Evolutionary conservation across 2,113 vertebrate species (phyloP), one percentile per base, ranked within the genome.

Genomic region (Corynorhinus townsendii): DNA sequence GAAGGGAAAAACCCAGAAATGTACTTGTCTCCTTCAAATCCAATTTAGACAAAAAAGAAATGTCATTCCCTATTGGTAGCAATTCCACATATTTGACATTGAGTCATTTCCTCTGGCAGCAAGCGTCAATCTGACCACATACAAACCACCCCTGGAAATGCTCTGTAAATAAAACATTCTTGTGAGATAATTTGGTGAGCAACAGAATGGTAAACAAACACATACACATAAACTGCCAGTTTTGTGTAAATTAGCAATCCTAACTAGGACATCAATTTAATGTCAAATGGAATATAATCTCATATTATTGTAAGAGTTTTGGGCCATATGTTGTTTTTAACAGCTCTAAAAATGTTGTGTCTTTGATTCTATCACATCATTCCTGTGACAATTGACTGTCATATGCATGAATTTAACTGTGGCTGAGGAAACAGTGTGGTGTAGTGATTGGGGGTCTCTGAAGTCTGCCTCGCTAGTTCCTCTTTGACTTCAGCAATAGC

Each of bases 11-110:
- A 69, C 33, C 2, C 3, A 89, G 22, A 95, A 47, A 85, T 93
- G 86, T 96, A 87, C 88, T 16, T 91, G 93, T 95, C 11, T 72
- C 96, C 96, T 97, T 97, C 91, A 89, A 91, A 94, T 96, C 80
- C 86, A 86, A 20, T 66, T 98, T 38, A 66, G 62, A 30, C 72
- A 33, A 64, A 91, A 30, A 91, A 91, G 87, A 45, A 92, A 64
- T 19, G 26, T 97, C 77, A 71, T 96, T 94, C 91, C 71, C 83
- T 94, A 79, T 7, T 95, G 71, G 62, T 95, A 91, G 86, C 71
- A 86, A 96, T 86, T 96, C 91, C 81, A 97, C 96, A 84, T 43
- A n/a, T 75, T 91, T 96, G 2, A n/a, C 59, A 92, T 59, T 83
- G 17, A 0, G 0, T 56, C 30, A 93, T 96, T 97, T 92, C 94